Evolutionary conservation across 2,113 vertebrate genomes (phyloP), one percentile per base, ranked within the genome.

Genomic region (Ailuropoda melanoleuca): DNA sequence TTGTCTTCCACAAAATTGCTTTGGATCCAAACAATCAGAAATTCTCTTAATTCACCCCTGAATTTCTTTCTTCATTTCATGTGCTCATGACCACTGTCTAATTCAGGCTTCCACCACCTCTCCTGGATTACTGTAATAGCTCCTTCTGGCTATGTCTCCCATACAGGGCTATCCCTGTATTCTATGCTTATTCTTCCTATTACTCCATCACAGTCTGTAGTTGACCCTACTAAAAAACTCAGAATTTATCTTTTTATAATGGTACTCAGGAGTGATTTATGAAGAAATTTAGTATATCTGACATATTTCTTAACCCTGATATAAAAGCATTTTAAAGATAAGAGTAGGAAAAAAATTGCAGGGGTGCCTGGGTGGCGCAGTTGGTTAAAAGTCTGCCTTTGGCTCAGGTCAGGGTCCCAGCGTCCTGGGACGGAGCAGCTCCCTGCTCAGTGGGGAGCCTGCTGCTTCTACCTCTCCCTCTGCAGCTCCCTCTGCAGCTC

Each of bases 281-380:
- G 46, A 77, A 90, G 19, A 87, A 50, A 95, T 53, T 55, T 6
- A 88, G 43, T 64, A 26, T 24, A 93, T 90, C 68, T 90, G 43
- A 95, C 13, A 81, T 74, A 55, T n/a, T 68, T 80, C 24, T 68
- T 94, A 62, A 81, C 58, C 29, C 37, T 55, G 29, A 74, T 77
- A 90, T 86, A 95, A 77, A 96, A 93, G 82, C 37, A 97, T 74
- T 93, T n/a, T 95, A 86, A 96, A 96, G 23, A 21, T 19, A 82
- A 50, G 2, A 10, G 23, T 39, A 90, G 39, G 9, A 60, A 50
- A 56, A 64, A 64, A 17, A 8, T 17, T 34, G 62, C 62, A 64
- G 29, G 31, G 62, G 14, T 34, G 29, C 29, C 31, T 64, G 62
- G 29, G 62, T 34, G 62, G 14, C 62, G 15, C 31, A 15, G 62